Percentiles rank a stretch among this genome's conserved stretches.
phyloP scores from a whole-genome alignment of 2,797 vertebrate genomes.

The Mus minutoides region DNA sequence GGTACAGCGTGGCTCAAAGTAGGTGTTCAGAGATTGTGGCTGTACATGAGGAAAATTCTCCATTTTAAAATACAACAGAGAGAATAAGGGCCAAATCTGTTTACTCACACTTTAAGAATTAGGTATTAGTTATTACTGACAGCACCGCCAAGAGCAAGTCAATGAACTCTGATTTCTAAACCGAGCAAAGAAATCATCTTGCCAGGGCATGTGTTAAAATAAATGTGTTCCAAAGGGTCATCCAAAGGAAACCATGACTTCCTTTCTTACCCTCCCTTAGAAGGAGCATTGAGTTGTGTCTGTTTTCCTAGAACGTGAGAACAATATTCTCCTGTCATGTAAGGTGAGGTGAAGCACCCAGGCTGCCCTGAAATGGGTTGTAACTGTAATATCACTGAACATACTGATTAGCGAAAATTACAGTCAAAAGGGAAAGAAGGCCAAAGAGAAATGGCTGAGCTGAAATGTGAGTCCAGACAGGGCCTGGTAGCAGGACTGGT shows the following conservation, averaged over 20 bases:
- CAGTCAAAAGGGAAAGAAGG: not conserved
- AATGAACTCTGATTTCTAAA: slow-evolving; percentile 33
- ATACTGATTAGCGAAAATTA: not conserved
- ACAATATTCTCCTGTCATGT: not conserved
- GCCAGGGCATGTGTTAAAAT: not conserved
- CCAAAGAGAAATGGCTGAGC: not conserved
- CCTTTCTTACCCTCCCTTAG: not conserved
- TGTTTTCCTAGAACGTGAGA: slow-evolving; percentile 21
- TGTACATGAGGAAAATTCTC: not conserved
- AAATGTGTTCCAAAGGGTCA: not conserved
- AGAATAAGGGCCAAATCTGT: not conserved
- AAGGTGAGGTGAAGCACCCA: not conserved
- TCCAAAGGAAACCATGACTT: not conserved
- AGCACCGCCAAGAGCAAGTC: not conserved
- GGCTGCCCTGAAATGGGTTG: not conserved
- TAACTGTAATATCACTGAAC: not conserved
- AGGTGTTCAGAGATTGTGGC: not conserved
- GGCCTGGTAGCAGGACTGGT: not conserved
- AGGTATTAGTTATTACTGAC: not conserved
- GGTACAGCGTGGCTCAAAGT: not conserved
- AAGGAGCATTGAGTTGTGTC: not conserved
- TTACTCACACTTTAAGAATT: not conserved
- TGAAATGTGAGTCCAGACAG: not conserved
- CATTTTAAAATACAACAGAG: not conserved
- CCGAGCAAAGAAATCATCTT: not conserved